A percentile compares a stretch with the other conserved stretches of the same genome.
Conservation (phyloP, 2,113 vertebrate species). For the Rostratula benghalensis region DNA sequence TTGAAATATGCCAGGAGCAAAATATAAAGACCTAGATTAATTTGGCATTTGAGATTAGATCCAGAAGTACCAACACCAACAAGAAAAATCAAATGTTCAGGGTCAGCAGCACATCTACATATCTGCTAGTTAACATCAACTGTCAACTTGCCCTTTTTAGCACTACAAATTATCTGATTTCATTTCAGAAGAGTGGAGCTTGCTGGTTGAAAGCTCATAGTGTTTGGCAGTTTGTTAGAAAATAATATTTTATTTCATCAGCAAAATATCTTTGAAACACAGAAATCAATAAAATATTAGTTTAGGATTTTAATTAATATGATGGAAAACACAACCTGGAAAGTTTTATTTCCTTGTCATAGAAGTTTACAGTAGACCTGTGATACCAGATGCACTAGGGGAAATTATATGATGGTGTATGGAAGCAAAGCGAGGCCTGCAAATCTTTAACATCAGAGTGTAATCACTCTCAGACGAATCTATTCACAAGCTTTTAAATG, state of each 20-base stretch:
- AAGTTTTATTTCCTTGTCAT: neutral
- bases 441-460: neutral
- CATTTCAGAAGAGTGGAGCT: neutral
- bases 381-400: neutral
- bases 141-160: neutral
- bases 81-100: neutral
- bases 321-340: neutral
- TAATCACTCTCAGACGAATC: neutral
- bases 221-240: neutral
- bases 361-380: neutral
- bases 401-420: neutral
- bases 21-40: neutral
- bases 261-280: neutral
- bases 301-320: neutral
- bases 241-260: neutral
- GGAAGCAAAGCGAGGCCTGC: neutral
- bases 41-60: neutral
- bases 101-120: neutral
- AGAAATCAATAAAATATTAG: neutral
- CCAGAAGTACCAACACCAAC: neutral
- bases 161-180: slow-evolving; percentile 4
- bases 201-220: neutral
- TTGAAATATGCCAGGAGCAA: neutral
- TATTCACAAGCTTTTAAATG: neutral
- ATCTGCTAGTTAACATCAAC: slow-evolving; percentile 7